Percentiles rank a stretch among this genome's conserved stretches.
phyloP scores from a whole-genome alignment of 2,113 vertebrate genomes.

The Percopsis transmontana region DNA sequence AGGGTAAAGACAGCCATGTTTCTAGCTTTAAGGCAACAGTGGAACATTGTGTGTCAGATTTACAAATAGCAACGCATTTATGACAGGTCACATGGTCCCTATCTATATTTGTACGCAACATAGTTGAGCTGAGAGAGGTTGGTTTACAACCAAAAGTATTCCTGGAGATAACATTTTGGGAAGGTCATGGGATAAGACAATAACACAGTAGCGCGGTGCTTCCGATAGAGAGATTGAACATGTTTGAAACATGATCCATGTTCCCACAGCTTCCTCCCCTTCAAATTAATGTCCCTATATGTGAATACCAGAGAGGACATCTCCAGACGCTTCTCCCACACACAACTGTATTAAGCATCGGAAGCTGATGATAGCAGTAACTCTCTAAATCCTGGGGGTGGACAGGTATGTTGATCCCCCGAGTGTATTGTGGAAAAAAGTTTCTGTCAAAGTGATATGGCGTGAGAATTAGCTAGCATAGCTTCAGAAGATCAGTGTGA shows the following conservation, averaged over 20 bases:
- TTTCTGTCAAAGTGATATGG: slow-evolving; percentile 53
- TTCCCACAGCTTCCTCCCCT: slow-evolving; percentile 5
- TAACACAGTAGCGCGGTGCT: not conserved
- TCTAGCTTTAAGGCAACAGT: slow-evolving; percentile 43
- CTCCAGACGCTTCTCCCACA: slow-evolving; percentile 39
- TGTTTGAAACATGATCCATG: slow-evolving; percentile 13
- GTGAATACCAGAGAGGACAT: slow-evolving; percentile 50
- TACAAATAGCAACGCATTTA: slow-evolving; percentile 39
- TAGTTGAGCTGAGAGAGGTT: not conserved
- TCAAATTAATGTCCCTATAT: slow-evolving; percentile 10
- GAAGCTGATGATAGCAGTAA: slow-evolving; percentile 38
- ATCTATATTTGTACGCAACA: slow-evolving; percentile 12
- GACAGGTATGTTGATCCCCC: slow-evolving; percentile 50
- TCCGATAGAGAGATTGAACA: not conserved
- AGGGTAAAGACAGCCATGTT: slow-evolving; percentile 20
- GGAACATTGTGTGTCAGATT: slow-evolving; percentile 29
- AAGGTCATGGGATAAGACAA: not conserved
- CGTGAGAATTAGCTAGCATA: slow-evolving; percentile 20
- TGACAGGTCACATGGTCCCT: slow-evolving; percentile 1
- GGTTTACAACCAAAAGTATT: not conserved
- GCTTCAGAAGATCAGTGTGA: too few species aligned
- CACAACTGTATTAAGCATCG: slow-evolving; percentile 22
- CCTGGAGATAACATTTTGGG: not conserved
- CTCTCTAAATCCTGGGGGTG: slow-evolving; percentile 55
- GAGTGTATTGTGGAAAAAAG: slow-evolving; percentile 48